Percentiles rank a stretch among this genome's conserved stretches.
Evolutionary conservation across 2,888 invertebrate species (phyloP).

Genomic region (Drosophila tanythrix): DNA sequence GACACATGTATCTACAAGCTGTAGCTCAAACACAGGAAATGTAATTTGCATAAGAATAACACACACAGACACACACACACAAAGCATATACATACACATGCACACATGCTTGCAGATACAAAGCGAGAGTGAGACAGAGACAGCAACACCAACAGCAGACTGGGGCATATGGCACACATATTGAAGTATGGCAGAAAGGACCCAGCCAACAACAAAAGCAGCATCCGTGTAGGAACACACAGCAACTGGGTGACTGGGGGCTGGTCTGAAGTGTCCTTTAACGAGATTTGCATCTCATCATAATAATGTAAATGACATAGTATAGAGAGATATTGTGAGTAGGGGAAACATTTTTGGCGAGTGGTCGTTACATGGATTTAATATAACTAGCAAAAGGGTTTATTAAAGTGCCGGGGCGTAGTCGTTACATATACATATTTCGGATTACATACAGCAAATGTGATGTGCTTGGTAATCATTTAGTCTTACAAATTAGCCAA

Average conservation of each 20-base stretch:
- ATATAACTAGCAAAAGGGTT: conserved; percentile 67
- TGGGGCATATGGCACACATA: conserved; percentile 75
- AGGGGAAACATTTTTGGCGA: conserved; percentile 41
- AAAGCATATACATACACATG: conserved; percentile 12
- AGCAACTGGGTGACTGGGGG: conserved; percentile 39
- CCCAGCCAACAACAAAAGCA: conserved; percentile 42
- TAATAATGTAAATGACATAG: conserved; percentile 76
- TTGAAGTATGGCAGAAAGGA: conserved; percentile 71
- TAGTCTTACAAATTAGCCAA: conserved; percentile 44
- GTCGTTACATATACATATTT: conserved; percentile 30
- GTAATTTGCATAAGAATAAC: conserved; percentile 80
- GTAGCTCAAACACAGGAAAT: conserved; percentile 80
- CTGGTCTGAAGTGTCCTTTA: conserved; percentile 74
- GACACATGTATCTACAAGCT: conserved; percentile 77
- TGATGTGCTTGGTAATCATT: conserved; percentile 44
- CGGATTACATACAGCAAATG: conserved; percentile 54
- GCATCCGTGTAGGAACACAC: conserved; percentile 20
- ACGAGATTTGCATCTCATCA: conserved; percentile 78
- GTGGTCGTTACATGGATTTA: conserved; percentile 65
- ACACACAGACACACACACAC: conserved; percentile 44
- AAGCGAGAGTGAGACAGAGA: conserved; percentile 13
- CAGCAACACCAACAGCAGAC: conserved; percentile 33
- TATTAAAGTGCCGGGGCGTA: conserved; percentile 47
- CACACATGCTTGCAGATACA: conserved; percentile 2
- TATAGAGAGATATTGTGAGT: neutral